Evolutionary conservation across 1,140 invertebrate species (phyloP).

Genomic region (Thrips palmi): DNA sequence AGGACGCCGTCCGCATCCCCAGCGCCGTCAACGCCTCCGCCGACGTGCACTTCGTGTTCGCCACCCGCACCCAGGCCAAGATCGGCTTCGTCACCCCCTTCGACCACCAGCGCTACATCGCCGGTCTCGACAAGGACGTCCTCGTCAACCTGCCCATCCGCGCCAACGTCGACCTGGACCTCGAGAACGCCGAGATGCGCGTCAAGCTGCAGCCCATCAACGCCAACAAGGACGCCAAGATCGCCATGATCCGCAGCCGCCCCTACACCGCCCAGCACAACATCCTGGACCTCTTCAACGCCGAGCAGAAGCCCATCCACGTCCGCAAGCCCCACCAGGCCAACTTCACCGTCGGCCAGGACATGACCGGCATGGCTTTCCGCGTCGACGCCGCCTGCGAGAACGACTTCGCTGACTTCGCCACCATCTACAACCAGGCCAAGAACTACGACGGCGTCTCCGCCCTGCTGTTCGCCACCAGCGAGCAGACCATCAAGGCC

Average conservation of each 20-base stretch:
- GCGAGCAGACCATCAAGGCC: slow-evolving; percentile 12
- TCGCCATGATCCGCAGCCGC: slow-evolving; percentile 33
- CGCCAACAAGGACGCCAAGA: slow-evolving; percentile 25
- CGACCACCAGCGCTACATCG: slow-evolving; percentile 31
- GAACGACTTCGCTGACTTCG: slow-evolving; percentile 19
- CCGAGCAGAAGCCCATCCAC: slow-evolving; percentile 23
- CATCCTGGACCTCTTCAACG: slow-evolving; percentile 29
- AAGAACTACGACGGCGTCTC: slow-evolving; percentile 17
- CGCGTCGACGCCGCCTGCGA: slow-evolving; percentile 28
- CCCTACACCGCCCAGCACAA: slow-evolving; percentile 36
- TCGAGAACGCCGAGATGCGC: slow-evolving; percentile 23
- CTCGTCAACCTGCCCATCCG: slow-evolving; percentile 33
- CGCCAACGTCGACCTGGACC: slow-evolving; percentile 24
- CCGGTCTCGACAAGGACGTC: slow-evolving; percentile 34
- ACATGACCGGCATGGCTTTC: slow-evolving; percentile 25
- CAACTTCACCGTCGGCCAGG: slow-evolving; percentile 13
- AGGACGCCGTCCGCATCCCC: slow-evolving; percentile 18
- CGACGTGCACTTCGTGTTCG: slow-evolving; percentile 27
- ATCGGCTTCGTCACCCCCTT: slow-evolving; percentile 43
- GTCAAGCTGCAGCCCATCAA: slow-evolving; percentile 27
- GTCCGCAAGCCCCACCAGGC: slow-evolving; percentile 17
- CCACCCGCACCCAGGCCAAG: slow-evolving; percentile 30
- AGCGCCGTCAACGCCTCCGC: slow-evolving; percentile 21
- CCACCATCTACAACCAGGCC: slow-evolving; percentile 13
- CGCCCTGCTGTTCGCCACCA: slow-evolving; percentile 14